Evolutionary conservation across 1,140 invertebrate genomes (phyloP), one percentile per base, ranked within the genome.

Genomic region (Melipona quadrifasciata): DNA sequence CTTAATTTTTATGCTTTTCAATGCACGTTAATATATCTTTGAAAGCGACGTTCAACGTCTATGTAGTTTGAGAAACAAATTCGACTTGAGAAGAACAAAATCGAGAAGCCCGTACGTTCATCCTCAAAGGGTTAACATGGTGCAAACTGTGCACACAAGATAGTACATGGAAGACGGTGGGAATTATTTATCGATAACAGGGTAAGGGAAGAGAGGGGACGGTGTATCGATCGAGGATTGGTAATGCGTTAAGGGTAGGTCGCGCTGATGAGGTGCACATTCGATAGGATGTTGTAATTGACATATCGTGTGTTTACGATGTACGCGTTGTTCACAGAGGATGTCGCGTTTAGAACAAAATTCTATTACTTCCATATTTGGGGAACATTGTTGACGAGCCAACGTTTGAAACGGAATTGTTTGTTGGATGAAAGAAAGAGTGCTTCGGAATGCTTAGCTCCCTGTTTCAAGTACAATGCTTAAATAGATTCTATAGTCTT

Each of bases 221-320:
- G 2, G 31, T 16, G 53, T 39, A 75, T 75, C 73, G 73, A 75
- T 75, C 55, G 31, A 31, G 31, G 47, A 14, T 24, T 21, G 73
- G 21, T 75, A 75, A 75, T 34, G 21, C 55, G 27, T 11, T 27
- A 31, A 47, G 31, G 73, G 31, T 58, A 75, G 55, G 53, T 75
- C 53, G 14, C 31, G 73, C 31, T 58, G 73, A 75, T 75, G 55
- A 75, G 73, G 21, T 75, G 55, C 73, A 75, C 31, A 58, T 11
- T 47, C 21, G 73, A 11, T 31, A 58, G 73, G 73, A 75, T 58
- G 55, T 58, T 75, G 55, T 75, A 75, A 75, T 75, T 75, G 73
- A 75, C 55, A 55, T 58, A 75, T 61, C 73, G 73, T 58, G 73
- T 24, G 55, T 75, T 75, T 58, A 75, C 57, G 27, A 61, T 75